A percentile compares a stretch with the other conserved stretches of the same genome.
Conservation (phyloP, 1,140 invertebrate genomes). For the Drosophila asahinai region DNA sequence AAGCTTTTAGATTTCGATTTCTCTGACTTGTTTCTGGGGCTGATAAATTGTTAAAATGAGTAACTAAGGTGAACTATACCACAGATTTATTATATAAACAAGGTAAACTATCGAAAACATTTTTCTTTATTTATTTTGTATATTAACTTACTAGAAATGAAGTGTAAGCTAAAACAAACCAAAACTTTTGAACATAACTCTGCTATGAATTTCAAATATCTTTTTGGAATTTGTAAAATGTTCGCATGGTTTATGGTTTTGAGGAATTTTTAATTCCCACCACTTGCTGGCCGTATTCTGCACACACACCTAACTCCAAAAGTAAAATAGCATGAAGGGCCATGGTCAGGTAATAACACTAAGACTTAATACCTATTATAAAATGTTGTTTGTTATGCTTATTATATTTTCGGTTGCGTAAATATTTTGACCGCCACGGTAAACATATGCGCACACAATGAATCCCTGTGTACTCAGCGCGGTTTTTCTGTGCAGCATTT, state of each 20-base stretch:
- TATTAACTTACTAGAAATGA: background rate
- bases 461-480: slow-evolving; percentile 5
- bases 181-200: background rate
- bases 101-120: too few relatives aligned
- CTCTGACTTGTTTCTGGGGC: background rate
- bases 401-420: slow-evolving; percentile 21
- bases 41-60: too few relatives aligned
- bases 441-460: slow-evolving; percentile 16
- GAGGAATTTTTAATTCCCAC: background rate
- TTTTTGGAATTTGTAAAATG: background rate
- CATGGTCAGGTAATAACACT: slow-evolving; percentile 8
- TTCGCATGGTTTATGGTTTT: background rate
- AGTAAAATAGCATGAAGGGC: background rate
- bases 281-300: background rate
- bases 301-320: background rate
- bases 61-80: too few relatives aligned
- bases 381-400: slow-evolving; percentile 27
- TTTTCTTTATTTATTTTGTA: too few relatives aligned
- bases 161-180: background rate
- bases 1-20: background rate
- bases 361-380: slow-evolving; percentile 14
- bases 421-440: slow-evolving; percentile 29
- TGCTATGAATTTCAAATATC: background rate
- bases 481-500: slow-evolving; percentile 19
- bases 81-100: too few relatives aligned